Evolutionary conservation across 1,140 invertebrate genomes (phyloP), one percentile per base, ranked within the genome.

Genomic region (Drosophila neocordata): DNA sequence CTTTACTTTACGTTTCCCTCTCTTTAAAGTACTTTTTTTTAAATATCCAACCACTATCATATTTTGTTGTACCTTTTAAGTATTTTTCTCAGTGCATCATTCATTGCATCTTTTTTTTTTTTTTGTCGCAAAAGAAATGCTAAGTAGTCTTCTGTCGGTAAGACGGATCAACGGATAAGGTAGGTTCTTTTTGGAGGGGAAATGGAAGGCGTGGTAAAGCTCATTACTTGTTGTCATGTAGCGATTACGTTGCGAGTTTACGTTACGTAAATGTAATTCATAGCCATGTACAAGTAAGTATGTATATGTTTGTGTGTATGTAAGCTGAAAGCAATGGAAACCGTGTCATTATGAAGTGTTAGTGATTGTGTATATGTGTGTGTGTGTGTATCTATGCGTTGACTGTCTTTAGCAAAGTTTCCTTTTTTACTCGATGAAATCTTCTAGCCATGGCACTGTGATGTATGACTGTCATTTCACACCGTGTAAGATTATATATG

Each of bases 141-240:
- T 76, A 76, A 75, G 70, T 74, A 73, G 41, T 48, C 18, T 63
- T 66, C 51, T 41, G 69, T 58, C 69, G 59, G 53, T 73, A 74
- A 74, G 63, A 60, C 56, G 63, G 56, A 74, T 74, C 58, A 60
- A 37, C 22, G 20, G 27, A 44, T 56, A 41, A 61, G 24, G 35
- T 48, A 48, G 41, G 15, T 20, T 20, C 41, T 48, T 2, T 3
- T 34, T 9, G 53, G 5, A 4, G 22, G 38, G 44, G n/a, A 15
- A 35, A 3, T 20, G 18, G 41, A 4, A 20, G 69, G 53, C 56
- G 52, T 58, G 77, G 53, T 41, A 71, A 66, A 61, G 70, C 78
- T 84, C 73, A 84, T 85, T 85, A 85, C 73, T 77, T 81, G 77
- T 84, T 79, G 62, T 79, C 80, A 66, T 79, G 65, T 79, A 76